A percentile compares a stretch with the other conserved stretches of the same genome.
phyloP scores from a whole-genome alignment of 2,888 invertebrate species.

The Prostheceraeus crozeri region DNA sequence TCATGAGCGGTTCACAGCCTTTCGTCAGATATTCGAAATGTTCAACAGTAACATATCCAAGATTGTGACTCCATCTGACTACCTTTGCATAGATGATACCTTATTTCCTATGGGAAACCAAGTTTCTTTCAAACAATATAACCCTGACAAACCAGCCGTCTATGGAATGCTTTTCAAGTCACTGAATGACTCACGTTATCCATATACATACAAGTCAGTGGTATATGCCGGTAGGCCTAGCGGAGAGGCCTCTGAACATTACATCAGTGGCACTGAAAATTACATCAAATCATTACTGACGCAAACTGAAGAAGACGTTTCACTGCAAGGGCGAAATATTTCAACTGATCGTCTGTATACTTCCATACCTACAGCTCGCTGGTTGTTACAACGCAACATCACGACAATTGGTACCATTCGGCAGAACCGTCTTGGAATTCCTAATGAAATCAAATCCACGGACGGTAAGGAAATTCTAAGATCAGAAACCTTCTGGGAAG shows the following conservation, averaged over 20 bases:
- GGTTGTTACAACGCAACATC: slow-evolving; percentile 1
- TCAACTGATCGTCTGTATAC: slow-evolving; percentile 20
- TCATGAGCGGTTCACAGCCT: slow-evolving; percentile 5
- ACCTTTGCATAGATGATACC: slow-evolving; percentile 3
- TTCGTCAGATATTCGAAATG: neutral
- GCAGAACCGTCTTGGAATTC: neutral
- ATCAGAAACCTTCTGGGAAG: neutral
- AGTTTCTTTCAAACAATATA: slow-evolving; percentile 11
- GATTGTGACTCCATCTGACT: slow-evolving; percentile 5
- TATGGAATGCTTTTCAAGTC: slow-evolving; percentile 15
- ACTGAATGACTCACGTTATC: slow-evolving; percentile 2
- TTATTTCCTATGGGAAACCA: slow-evolving; percentile 1
- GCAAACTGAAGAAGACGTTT: neutral
- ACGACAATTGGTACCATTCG: slow-evolving; percentile 18
- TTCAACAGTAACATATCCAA: slow-evolving; percentile 8
- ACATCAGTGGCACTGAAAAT: slow-evolving; percentile 15
- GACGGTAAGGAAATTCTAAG: slow-evolving; percentile 3
- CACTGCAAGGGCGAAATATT: slow-evolving; percentile 14
- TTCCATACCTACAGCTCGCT: slow-evolving; percentile 10
- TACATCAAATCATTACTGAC: neutral
- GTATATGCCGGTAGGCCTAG: slow-evolving; percentile 1
- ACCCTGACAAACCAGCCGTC: slow-evolving; percentile 11
- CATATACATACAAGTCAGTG: slow-evolving; percentile 10
- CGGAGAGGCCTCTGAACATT: slow-evolving; percentile 7
- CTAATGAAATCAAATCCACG: slow-evolving; percentile 8